These are phyloP conservation scores for Vulpes lagopus DNA, from an alignment of 2,113 vertebrate genomes.

Conservation along the genomic window DNA sequence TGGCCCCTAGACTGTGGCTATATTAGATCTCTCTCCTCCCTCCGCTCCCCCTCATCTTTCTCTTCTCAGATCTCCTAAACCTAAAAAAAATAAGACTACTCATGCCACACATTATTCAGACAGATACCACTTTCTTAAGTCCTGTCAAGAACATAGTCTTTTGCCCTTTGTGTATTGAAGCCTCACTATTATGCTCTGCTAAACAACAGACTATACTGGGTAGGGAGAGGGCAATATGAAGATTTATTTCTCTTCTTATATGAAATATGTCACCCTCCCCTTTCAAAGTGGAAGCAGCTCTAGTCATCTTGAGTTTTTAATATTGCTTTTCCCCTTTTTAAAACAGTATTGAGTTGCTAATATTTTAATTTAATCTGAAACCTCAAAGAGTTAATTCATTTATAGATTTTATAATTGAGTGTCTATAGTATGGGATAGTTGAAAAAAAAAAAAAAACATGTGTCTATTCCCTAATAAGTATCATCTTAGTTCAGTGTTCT, in stretches of 20 bases:
- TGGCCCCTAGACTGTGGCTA: neutral
- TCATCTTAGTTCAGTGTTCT: neutral
- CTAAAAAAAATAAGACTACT: neutral
- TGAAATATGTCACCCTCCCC: neutral
- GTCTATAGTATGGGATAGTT: neutral
- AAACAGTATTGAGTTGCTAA: neutral
- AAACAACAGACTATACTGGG: neutral
- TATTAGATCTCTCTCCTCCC: neutral
- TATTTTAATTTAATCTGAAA: constrained; percentile 4
- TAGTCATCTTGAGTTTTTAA: neutral
- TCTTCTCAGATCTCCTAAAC: neutral
- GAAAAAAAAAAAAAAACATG: neutral
- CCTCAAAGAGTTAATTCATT: constrained; percentile 53
- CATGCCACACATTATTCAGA: neutral
- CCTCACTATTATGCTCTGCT: neutral
- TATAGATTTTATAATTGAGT: constrained; percentile 39
- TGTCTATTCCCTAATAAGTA: neutral
- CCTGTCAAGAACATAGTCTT: neutral
- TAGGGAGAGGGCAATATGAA: neutral
- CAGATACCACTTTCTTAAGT: neutral
- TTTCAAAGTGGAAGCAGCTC: neutral
- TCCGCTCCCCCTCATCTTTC: neutral
- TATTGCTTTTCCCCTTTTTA: neutral
- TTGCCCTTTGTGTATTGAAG: neutral
- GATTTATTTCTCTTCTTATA: neutral